Percentiles rank a stretch among this genome's conserved stretches.
Evolutionary conservation across 2,113 vertebrate species (phyloP).

Genomic region (Melospiza melodia): DNA sequence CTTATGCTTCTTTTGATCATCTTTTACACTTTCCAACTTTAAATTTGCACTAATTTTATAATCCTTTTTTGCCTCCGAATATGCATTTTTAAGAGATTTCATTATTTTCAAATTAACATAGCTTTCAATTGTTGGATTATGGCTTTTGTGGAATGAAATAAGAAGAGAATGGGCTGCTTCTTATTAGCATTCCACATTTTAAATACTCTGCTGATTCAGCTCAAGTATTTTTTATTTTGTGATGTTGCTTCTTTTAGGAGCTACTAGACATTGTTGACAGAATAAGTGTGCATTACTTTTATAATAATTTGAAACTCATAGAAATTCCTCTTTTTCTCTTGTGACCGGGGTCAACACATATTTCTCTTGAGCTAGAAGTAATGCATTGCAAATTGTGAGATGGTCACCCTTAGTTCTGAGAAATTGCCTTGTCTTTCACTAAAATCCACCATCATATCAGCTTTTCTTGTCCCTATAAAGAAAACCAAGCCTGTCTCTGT

Average conservation of each 20-base stretch:
- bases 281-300: not conserved
- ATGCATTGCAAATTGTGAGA: not conserved
- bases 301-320: not conserved
- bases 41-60: not conserved
- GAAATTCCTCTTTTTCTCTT: not conserved
- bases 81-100: not conserved
- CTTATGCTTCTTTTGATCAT: not conserved
- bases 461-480: not conserved
- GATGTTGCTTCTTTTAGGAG: not conserved
- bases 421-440: not conserved
- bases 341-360: rapidly evolving
- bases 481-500: not conserved
- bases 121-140: not conserved
- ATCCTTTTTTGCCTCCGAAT: not conserved
- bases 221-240: not conserved
- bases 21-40: not conserved
- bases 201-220: not conserved
- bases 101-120: not conserved
- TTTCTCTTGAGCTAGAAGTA: not conserved
- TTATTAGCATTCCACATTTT: not conserved
- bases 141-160: not conserved
- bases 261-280: not conserved
- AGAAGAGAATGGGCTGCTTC: not conserved
- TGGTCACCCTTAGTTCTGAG: not conserved
- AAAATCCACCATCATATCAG: not conserved